These are phyloP conservation scores for Fratercula arctica DNA, from an alignment of 2,797 vertebrate genomes.

Conservation along the genomic window DNA sequence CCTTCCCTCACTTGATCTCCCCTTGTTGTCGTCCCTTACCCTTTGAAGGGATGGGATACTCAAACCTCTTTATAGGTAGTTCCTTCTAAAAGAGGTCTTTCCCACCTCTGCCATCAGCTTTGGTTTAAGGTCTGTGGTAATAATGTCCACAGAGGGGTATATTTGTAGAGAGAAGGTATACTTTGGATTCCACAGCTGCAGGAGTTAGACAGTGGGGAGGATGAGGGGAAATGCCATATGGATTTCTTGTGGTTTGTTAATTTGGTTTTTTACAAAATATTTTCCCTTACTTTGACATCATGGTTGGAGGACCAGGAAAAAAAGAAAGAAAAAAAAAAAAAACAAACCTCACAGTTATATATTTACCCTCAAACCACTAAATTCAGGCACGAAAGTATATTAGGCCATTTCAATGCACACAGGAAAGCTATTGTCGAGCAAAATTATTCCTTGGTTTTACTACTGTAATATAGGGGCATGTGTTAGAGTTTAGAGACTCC, in stretches of 20 bases:
- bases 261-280: not conserved
- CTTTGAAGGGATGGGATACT: not conserved
- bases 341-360: not conserved
- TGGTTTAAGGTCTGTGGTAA: not conserved
- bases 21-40: not conserved
- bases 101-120: not conserved
- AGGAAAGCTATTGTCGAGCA: slow-evolving; percentile 9
- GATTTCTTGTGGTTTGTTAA: slow-evolving; percentile 19
- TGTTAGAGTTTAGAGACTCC: slow-evolving; percentile 37
- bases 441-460: slow-evolving; percentile 30
- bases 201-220: not conserved
- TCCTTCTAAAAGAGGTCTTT: not conserved
- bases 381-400: not conserved
- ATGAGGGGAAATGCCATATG: not conserved
- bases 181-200: not conserved
- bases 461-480: slow-evolving; percentile 19
- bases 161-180: not conserved
- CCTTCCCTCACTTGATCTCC: not conserved
- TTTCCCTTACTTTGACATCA: slow-evolving; percentile 10
- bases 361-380: slow-evolving; percentile 34
- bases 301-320: not conserved
- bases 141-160: not conserved
- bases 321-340: not conserved
- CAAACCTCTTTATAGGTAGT: not conserved
- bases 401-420: slow-evolving; percentile 1